A percentile compares a stretch with the other conserved stretches of the same genome.
Evolutionary conservation across 2,113 vertebrate species (phyloP).

Genomic region (Benitochromis conjunctus): DNA sequence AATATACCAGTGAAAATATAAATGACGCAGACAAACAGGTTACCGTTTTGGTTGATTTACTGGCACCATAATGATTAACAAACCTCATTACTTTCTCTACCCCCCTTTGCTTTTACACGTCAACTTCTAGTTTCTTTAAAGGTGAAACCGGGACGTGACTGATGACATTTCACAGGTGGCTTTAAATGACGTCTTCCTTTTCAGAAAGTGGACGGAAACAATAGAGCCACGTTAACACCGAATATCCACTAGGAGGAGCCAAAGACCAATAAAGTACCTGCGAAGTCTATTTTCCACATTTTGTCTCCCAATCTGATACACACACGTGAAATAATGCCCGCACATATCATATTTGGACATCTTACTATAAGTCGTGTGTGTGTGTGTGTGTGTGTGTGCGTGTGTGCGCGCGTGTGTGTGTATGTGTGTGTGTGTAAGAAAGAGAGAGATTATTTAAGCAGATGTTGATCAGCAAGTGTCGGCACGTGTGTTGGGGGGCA

Average conservation of each 20-base stretch:
- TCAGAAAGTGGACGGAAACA: not conserved
- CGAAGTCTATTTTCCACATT: not conserved
- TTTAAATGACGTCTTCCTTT: not conserved
- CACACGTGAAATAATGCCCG: not conserved
- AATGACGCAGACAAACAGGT: not conserved
- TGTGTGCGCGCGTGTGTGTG: not conserved
- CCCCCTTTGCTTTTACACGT: not conserved
- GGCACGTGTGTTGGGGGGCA: not conserved
- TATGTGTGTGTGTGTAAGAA: not conserved
- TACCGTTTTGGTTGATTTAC: not conserved
- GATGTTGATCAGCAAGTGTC: constrained; percentile 30
- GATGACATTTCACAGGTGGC: not conserved
- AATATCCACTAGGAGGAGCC: constrained; percentile 57
- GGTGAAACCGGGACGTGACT: not conserved
- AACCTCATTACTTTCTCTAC: not conserved
- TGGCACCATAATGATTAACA: not conserved
- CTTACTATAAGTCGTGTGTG: not conserved
- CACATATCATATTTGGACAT: not conserved
- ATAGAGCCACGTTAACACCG: not conserved
- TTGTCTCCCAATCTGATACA: not conserved
- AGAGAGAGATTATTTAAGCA: constrained; percentile 35
- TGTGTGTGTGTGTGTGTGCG: not conserved
- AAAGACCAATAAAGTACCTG: constrained; percentile 21
- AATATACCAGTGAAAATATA: not conserved
- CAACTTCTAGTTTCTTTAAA: not conserved